phyloP scores from a whole-genome alignment of 2,888 invertebrate species.

The Eristalis tenax region DNA sequence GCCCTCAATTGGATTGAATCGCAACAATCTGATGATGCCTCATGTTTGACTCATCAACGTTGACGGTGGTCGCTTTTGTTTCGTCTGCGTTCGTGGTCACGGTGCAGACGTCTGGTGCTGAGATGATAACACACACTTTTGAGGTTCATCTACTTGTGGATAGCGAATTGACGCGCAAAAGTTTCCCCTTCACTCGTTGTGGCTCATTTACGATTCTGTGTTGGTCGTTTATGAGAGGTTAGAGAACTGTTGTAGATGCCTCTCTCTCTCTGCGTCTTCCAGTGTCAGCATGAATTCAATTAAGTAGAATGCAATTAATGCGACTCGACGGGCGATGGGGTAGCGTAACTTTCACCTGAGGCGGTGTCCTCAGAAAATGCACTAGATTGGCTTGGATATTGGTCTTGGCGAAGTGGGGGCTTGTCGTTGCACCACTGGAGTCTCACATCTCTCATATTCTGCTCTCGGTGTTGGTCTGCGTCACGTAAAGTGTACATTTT shows the following conservation, averaged over 20 bases:
- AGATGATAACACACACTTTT: constrained; percentile 3
- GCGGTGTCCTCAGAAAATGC: too few relatives aligned
- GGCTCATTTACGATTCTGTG: not conserved
- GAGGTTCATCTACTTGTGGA: not conserved
- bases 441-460: too few relatives aligned
- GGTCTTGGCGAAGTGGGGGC: too few relatives aligned
- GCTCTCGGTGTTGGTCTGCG: too few relatives aligned
- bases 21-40: not conserved
- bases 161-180: not conserved
- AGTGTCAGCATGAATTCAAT: not conserved
- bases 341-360: too few relatives aligned
- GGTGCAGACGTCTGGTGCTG: not conserved
- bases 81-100: not conserved
- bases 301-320: not conserved
- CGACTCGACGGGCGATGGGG: not conserved
- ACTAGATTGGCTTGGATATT: too few relatives aligned
- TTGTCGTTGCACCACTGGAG: too few relatives aligned
- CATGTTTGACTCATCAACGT: not conserved
- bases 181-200: not conserved
- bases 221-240: not conserved
- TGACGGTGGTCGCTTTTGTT: not conserved
- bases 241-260: not conserved
- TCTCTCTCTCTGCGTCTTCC: not conserved
- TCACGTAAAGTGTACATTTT: too few relatives aligned
- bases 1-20: not conserved